These are phyloP conservation scores for Eulithis testata DNA, from an alignment of 2,888 invertebrate species.

Conservation along the genomic window DNA sequence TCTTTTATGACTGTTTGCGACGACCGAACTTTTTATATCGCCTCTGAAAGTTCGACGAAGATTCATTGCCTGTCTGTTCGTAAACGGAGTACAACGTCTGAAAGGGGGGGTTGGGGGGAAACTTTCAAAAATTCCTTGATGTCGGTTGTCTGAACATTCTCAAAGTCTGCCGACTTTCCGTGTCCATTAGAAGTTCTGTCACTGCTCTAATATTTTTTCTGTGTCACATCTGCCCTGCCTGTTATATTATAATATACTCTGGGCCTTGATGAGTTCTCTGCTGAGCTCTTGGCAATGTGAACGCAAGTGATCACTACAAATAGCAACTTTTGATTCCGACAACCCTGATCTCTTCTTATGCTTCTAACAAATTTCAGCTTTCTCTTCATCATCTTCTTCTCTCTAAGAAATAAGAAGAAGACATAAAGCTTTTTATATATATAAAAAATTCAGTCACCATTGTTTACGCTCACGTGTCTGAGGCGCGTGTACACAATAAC, in stretches of 20 bases:
- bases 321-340: background rate
- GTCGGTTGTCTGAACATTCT: constrained; percentile 43
- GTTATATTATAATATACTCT: constrained; percentile 2
- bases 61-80: constrained; percentile 57
- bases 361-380: too few species aligned
- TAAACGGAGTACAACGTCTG: constrained; percentile 40
- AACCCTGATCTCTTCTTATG: too few species aligned
- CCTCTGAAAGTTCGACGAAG: constrained; percentile 55
- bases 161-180: constrained; percentile 47
- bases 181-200: constrained; percentile 45
- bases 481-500: too few species aligned
- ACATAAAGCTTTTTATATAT: too few species aligned
- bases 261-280: too few species aligned
- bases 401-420: too few species aligned
- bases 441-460: too few species aligned
- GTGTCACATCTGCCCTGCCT: constrained; percentile 17
- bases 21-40: constrained; percentile 54
- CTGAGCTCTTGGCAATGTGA: too few species aligned
- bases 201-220: constrained; percentile 48
- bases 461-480: too few species aligned
- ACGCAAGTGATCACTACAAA: background rate
- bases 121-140: constrained; percentile 55
- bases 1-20: constrained; percentile 42
- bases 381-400: too few species aligned
- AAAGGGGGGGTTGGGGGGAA: constrained; percentile 40